Conservation (phyloP, 2,113 vertebrate genomes). For the Equus quagga region DNA sequence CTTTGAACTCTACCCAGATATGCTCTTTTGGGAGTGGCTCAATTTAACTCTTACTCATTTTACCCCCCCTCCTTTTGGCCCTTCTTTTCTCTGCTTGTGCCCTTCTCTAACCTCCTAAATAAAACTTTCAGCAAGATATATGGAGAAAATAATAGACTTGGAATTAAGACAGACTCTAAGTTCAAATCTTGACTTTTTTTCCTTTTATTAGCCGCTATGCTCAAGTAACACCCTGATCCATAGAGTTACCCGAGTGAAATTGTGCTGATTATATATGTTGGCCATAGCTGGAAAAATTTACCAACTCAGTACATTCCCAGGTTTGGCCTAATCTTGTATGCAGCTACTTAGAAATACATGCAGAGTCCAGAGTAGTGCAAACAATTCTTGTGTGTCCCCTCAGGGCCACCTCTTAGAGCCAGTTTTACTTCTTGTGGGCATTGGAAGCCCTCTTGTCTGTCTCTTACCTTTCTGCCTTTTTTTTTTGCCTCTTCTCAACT, state of each 20-base stretch:
- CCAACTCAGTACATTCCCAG: background rate
- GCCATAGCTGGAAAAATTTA: background rate
- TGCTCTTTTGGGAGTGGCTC: background rate
- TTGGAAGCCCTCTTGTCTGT: background rate
- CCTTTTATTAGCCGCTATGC: background rate
- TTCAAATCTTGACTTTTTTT: background rate
- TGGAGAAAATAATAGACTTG: background rate
- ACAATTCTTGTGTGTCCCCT: background rate
- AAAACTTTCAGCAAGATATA: background rate
- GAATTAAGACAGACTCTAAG: background rate
- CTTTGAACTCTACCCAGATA: background rate
- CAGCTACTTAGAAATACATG: background rate
- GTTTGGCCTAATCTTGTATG: background rate
- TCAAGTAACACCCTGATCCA: background rate
- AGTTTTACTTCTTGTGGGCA: background rate
- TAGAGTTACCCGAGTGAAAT: background rate
- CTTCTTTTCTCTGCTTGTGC: background rate
- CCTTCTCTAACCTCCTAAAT: background rate
- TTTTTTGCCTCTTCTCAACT: background rate
- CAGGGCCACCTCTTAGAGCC: background rate
- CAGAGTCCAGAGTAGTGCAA: background rate
- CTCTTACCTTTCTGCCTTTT: background rate
- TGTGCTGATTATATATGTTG: background rate
- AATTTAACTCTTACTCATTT: background rate
- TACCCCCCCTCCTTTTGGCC: background rate